Percentiles rank a stretch among this genome's conserved stretches.
Evolutionary conservation across 2,113 vertebrate genomes (phyloP).

Genomic region (Pelecanoides urinatrix): DNA sequence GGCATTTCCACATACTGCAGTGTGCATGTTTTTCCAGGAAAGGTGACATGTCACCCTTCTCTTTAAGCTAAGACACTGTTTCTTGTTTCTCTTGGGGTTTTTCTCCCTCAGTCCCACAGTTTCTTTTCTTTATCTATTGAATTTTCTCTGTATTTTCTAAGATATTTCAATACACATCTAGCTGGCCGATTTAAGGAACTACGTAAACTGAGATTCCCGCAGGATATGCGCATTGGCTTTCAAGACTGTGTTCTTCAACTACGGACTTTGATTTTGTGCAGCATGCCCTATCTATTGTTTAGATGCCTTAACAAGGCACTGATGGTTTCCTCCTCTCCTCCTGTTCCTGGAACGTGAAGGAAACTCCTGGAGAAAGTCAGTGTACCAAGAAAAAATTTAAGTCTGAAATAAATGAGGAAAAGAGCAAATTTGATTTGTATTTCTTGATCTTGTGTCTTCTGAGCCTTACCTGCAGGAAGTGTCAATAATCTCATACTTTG

Average conservation of each 20-base stretch:
- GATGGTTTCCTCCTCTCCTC: neutral
- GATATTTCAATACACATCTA: neutral
- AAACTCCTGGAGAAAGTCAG: neutral
- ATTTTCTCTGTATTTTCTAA: neutral
- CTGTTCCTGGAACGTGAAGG: neutral
- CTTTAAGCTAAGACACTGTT: neutral
- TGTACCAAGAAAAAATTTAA: neutral
- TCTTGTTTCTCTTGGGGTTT: neutral
- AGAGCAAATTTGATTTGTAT: neutral
- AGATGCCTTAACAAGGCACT: neutral
- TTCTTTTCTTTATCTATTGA: neutral
- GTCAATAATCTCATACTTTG: neutral
- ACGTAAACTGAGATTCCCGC: neutral
- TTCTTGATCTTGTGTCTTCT: neutral
- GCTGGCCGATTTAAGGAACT: neutral
- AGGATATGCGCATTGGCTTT: neutral
- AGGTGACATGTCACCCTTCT: neutral
- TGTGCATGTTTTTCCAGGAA: neutral
- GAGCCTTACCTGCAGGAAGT: neutral
- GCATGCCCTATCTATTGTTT: neutral
- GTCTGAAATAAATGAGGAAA: neutral
- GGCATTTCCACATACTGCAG: neutral
- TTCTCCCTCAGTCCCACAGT: neutral
- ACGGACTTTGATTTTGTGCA: neutral
- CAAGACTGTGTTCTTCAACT: neutral